These are phyloP conservation scores for Spodoptera frugiperda DNA, from an alignment of 1,140 invertebrate genomes.

Conservation along the genomic window DNA sequence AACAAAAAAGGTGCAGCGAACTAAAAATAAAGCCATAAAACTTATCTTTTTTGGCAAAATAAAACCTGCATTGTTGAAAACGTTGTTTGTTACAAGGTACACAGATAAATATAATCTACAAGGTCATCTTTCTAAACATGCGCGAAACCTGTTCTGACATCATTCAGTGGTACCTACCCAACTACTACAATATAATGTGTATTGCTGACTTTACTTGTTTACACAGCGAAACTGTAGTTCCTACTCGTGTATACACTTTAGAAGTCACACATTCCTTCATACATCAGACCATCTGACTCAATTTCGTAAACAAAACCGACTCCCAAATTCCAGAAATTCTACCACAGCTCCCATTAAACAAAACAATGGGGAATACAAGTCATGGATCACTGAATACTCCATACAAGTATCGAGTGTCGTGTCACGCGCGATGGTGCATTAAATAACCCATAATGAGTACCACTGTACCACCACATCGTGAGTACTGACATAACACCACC, in stretches of 20 bases:
- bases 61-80: too few species aligned
- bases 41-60: too few species aligned
- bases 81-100: neutral
- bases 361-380: slow-evolving; percentile 25
- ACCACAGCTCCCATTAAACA: slow-evolving; percentile 5
- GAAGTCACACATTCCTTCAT: too few species aligned
- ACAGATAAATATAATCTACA: slow-evolving; percentile 8
- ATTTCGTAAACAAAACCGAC: neutral
- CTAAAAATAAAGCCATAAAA: too few species aligned
- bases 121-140: slow-evolving; percentile 8
- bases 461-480: neutral
- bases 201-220: neutral
- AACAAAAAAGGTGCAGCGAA: too few species aligned
- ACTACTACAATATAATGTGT: too few species aligned
- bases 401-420: slow-evolving; percentile 18
- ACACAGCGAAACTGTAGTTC: too few species aligned
- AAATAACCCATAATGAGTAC: slow-evolving; percentile 21
- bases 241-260: too few species aligned
- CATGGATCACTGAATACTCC: slow-evolving; percentile 13
- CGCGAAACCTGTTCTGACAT: neutral
- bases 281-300: too few species aligned
- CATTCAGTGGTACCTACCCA: neutral
- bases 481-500: slow-evolving; percentile 15
- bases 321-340: neutral
- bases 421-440: slow-evolving; percentile 23